Conservation (phyloP, 2,113 vertebrate species). For the Lamprotornis superbus region DNA sequence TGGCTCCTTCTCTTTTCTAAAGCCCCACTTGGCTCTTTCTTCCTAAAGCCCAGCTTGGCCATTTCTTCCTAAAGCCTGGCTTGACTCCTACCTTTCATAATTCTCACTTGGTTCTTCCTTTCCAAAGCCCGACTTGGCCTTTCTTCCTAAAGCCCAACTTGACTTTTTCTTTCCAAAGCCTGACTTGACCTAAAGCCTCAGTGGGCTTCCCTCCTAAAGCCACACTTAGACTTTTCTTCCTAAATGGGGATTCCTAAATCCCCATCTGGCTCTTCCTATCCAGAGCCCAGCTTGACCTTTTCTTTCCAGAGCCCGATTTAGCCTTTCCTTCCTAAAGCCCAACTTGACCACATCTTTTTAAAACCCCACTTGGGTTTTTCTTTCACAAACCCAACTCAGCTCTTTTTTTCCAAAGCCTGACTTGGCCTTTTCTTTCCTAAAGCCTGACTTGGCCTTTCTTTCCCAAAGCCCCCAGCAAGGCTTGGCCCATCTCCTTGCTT, state of each 20-base stretch:
- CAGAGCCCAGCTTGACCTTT: rapidly evolving
- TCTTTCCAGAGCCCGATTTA: background rate
- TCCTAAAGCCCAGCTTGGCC: too few species aligned
- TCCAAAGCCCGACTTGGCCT: background rate
- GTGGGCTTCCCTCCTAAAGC: background rate
- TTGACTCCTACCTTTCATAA: too few species aligned
- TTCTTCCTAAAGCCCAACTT: rapidly evolving
- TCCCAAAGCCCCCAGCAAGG: background rate
- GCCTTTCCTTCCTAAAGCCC: background rate
- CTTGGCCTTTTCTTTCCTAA: background rate
- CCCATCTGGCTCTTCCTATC: background rate
- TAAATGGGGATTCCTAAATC: background rate
- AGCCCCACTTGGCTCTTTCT: background rate
- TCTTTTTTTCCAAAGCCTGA: rapidly evolving
- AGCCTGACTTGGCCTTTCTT: background rate
- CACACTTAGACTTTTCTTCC: too few species aligned
- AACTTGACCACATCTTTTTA: background rate
- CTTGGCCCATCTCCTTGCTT: too few species aligned
- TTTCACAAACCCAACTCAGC: background rate
- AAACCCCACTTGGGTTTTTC: rapidly evolving
- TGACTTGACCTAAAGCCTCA: rapidly evolving
- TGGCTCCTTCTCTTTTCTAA: background rate
- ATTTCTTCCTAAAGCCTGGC: background rate
- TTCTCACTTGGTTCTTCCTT: background rate
- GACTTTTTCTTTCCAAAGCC: background rate